These are phyloP conservation scores for Stylophora pistillata DNA, from an alignment of 64 coral and sea anemone species.

Conservation along the genomic window DNA sequence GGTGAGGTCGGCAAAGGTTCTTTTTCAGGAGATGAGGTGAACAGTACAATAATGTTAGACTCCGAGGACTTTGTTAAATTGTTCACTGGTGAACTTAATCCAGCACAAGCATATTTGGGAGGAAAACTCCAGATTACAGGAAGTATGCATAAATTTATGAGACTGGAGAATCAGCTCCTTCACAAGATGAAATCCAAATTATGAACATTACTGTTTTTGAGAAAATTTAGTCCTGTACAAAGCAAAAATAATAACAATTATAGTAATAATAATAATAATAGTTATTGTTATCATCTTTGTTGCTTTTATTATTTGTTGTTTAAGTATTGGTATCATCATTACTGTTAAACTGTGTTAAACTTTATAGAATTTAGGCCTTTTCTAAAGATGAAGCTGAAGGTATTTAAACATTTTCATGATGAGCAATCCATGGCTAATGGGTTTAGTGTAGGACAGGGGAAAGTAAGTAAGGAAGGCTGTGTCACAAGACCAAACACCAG, in stretches of 20 bases:
- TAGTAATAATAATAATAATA: too few relatives aligned
- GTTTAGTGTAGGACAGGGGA: too few relatives aligned
- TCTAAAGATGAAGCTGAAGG: too few relatives aligned
- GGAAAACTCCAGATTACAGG: slow-evolving; percentile 85
- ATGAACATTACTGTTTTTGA: slow-evolving; percentile 13
- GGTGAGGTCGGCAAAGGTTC: slow-evolving; percentile 73
- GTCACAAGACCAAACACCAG: too few relatives aligned
- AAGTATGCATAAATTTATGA: slow-evolving; percentile 77
- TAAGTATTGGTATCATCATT: too few relatives aligned
- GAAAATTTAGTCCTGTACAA: background rate
- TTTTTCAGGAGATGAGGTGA: slow-evolving; percentile 41
- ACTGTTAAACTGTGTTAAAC: too few relatives aligned
- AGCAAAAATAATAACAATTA: background rate
- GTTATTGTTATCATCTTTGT: too few relatives aligned
- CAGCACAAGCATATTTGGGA: slow-evolving; percentile 77
- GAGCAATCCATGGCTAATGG: too few relatives aligned
- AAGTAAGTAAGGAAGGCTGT: too few relatives aligned
- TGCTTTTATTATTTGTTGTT: too few relatives aligned
- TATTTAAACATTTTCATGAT: too few relatives aligned
- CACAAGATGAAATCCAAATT: slow-evolving; percentile 83
- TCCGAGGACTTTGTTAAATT: slow-evolving; percentile 83
- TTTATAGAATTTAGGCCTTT: too few relatives aligned
- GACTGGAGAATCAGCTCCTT: slow-evolving; percentile 83
- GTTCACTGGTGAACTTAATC: slow-evolving; percentile 89
- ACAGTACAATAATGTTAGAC: slow-evolving; percentile 75